Conservation (phyloP, 2,888 invertebrate genomes). For the Anoplius nigerrimus region DNA sequence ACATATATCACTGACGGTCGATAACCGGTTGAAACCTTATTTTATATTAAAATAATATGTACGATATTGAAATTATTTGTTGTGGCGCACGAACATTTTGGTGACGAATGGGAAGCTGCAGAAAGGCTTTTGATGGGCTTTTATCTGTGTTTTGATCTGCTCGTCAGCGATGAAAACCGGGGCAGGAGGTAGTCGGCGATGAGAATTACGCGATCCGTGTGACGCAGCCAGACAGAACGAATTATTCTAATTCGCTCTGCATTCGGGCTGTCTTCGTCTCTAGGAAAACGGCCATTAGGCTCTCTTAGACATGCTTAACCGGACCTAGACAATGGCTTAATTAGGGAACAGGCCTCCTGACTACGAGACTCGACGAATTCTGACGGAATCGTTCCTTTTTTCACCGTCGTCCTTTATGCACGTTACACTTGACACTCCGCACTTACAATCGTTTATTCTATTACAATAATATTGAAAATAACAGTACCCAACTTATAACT, state of each 20-base stretch:
- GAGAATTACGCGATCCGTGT: slow-evolving; percentile 30
- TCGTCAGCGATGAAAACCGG: not conserved
- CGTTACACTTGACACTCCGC: too few relatives aligned
- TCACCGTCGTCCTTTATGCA: not conserved
- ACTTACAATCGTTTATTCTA: too few relatives aligned
- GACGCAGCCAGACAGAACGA: slow-evolving; percentile 65
- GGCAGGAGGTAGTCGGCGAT: not conserved
- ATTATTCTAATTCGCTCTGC: slow-evolving; percentile 68
- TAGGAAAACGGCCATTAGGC: slow-evolving; percentile 64
- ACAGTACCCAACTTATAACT: too few relatives aligned
- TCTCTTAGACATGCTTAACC: slow-evolving; percentile 58
- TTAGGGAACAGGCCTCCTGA: slow-evolving; percentile 35
- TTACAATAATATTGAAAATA: too few relatives aligned
- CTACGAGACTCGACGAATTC: slow-evolving; percentile 35
- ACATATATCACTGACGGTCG: too few relatives aligned
- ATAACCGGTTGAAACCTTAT: too few relatives aligned
- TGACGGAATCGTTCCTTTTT: slow-evolving; percentile 19
- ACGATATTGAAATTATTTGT: too few relatives aligned
- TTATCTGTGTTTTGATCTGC: too few relatives aligned
- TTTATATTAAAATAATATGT: not conserved
- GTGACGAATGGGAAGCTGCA: too few relatives aligned
- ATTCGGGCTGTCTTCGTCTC: slow-evolving; percentile 63
- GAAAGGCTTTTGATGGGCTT: too few relatives aligned
- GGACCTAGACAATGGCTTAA: slow-evolving; percentile 61
- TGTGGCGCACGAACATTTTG: too few relatives aligned